phyloP scores from a whole-genome alignment of 1,140 invertebrate genomes.

The Monomorium pharaonis region DNA sequence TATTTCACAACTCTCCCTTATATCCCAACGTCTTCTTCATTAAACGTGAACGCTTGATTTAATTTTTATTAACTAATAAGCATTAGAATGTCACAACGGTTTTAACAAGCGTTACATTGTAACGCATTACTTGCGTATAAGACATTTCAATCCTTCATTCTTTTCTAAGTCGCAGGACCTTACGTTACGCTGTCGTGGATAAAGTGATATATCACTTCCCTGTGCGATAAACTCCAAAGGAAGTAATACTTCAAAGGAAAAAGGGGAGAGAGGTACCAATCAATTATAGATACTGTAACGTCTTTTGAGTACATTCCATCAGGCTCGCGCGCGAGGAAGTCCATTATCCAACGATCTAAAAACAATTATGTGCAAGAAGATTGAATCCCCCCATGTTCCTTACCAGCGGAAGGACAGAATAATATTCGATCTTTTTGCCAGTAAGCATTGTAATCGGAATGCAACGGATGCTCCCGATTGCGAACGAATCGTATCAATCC shows the following conservation, averaged over 20 bases:
- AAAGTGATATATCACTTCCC: constrained; percentile 52
- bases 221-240: constrained; percentile 39
- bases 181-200: constrained; percentile 47
- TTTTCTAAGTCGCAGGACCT: constrained; percentile 21
- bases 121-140: constrained; percentile 3
- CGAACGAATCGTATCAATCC: constrained; percentile 57
- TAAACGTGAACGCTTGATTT: not conserved
- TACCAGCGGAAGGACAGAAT: constrained; percentile 3
- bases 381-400: constrained; percentile 5
- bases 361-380: constrained; percentile 46
- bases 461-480: constrained; percentile 35
- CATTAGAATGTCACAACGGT: not conserved
- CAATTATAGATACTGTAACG: constrained; percentile 40
- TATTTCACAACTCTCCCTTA: not conserved
- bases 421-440: constrained; percentile 12
- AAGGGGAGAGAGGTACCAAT: constrained; percentile 4
- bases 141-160: constrained; percentile 44
- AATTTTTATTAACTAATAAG: not conserved
- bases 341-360: constrained; percentile 33
- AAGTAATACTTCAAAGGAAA: constrained; percentile 36
- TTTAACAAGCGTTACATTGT: not conserved
- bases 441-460: constrained; percentile 26
- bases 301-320: constrained; percentile 23
- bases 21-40: not conserved
- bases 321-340: not conserved